These are phyloP conservation scores for Prosapia bicincta DNA, from an alignment of 2,888 invertebrate species.

Conservation along the genomic window DNA sequence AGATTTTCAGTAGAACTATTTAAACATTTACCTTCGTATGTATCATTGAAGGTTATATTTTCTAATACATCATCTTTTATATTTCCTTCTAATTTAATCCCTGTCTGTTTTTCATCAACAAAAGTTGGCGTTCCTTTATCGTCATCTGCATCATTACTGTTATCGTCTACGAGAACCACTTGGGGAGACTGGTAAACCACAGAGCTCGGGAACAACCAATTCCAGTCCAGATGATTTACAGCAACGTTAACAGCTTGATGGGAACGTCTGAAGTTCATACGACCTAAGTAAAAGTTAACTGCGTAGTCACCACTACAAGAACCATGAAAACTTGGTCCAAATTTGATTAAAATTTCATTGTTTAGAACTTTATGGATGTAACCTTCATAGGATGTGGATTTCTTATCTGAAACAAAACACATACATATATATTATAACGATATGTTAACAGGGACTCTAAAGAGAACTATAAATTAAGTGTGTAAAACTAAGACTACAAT, in stretches of 20 bases:
- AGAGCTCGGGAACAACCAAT: slow-evolving; percentile 67
- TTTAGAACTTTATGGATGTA: slow-evolving; percentile 66
- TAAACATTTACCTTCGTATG: not conserved
- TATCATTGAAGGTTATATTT: not conserved
- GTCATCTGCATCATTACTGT: not conserved
- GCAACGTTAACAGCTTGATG: slow-evolving; percentile 66
- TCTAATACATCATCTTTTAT: not conserved
- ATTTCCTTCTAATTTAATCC: not conserved
- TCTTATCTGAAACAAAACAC: slow-evolving; percentile 21
- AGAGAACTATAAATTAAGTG: too few species aligned
- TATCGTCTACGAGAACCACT: slow-evolving; percentile 30
- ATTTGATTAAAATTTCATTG: slow-evolving; percentile 71
- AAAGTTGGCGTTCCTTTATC: too few species aligned
- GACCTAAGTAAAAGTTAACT: slow-evolving; percentile 66
- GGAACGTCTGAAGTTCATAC: slow-evolving; percentile 59
- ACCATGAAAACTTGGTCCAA: slow-evolving; percentile 69
- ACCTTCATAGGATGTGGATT: slow-evolving; percentile 59
- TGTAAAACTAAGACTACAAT: too few species aligned
- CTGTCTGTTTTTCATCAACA: not conserved
- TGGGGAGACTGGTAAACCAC: slow-evolving; percentile 53
- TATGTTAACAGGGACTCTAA: too few species aligned
- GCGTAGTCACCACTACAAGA: slow-evolving; percentile 71
- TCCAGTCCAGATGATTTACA: slow-evolving; percentile 55
- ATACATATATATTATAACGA: not conserved
- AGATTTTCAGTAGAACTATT: not conserved